Evolutionary conservation across 2,797 vertebrate genomes (phyloP).

Genomic region (Mastacembelus armatus): DNA sequence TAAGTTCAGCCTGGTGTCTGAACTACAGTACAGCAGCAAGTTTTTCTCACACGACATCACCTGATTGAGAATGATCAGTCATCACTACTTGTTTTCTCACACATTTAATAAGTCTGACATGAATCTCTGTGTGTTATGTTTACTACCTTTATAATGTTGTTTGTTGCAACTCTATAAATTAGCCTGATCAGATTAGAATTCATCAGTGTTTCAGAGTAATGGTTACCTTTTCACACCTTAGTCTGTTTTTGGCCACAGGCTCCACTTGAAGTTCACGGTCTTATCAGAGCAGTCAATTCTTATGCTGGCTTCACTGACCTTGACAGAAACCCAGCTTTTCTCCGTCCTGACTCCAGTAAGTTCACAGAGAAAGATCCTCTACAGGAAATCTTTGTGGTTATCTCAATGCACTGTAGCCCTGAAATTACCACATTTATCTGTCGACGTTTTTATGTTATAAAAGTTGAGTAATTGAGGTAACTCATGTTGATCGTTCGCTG

Average conservation of each 20-base stretch:
- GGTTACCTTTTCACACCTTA: slow-evolving; percentile 8
- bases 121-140: too few species aligned
- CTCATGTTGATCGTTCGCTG: background rate
- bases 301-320: slow-evolving; percentile 91
- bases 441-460: background rate
- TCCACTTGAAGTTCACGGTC: slow-evolving; percentile 80
- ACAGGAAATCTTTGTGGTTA: background rate
- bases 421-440: background rate
- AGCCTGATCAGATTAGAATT: background rate
- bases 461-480: background rate
- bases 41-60: too few species aligned
- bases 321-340: slow-evolving; percentile 79
- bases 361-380: background rate
- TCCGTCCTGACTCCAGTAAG: slow-evolving; percentile 82
- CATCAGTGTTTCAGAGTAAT: background rate
- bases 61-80: too few species aligned
- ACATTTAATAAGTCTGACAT: too few species aligned
- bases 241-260: slow-evolving; percentile 64
- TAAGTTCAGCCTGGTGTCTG: too few species aligned
- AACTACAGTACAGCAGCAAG: too few species aligned
- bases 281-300: slow-evolving; percentile 88
- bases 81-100: too few species aligned
- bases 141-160: too few species aligned
- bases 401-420: background rate
- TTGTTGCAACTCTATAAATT: background rate